A percentile compares a stretch with the other conserved stretches of the same genome.
Evolutionary conservation across 2,113 vertebrate species (phyloP).

Genomic region (Sorex araneus): DNA sequence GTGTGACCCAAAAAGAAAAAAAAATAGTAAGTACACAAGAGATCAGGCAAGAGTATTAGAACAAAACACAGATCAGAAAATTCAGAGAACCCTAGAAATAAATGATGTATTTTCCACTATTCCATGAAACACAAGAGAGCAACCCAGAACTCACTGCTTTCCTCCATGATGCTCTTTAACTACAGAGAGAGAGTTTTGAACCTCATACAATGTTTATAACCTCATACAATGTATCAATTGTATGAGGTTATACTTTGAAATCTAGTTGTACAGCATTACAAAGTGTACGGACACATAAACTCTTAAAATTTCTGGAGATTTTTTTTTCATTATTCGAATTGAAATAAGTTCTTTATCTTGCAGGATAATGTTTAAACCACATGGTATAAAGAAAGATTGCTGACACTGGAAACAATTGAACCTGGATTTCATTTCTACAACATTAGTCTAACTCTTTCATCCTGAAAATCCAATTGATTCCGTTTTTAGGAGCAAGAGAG

Average conservation of each 20-base stretch:
- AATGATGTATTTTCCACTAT: background rate
- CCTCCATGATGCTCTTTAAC: no score
- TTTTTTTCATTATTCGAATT: conserved; percentile 15
- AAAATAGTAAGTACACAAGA: background rate
- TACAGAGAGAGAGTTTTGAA: no score
- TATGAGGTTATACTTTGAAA: background rate
- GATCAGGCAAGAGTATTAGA: background rate
- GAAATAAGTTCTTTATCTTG: background rate
- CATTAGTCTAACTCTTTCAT: background rate
- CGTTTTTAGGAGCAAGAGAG: background rate
- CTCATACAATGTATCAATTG: no score
- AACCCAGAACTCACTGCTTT: rapidly evolving
- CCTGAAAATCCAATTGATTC: background rate
- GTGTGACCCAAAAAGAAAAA: no score
- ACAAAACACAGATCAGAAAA: background rate
- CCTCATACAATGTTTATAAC: no score
- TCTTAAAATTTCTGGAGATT: background rate
- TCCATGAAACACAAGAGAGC: background rate
- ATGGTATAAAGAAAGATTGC: background rate
- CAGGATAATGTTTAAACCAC: background rate
- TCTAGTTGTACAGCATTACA: background rate
- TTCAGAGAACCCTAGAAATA: background rate
- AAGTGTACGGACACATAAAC: background rate
- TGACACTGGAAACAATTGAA: background rate
- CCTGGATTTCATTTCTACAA: background rate